Conservation (phyloP, 2,888 invertebrate genomes). For the Carpatolechia fugitivella region DNA sequence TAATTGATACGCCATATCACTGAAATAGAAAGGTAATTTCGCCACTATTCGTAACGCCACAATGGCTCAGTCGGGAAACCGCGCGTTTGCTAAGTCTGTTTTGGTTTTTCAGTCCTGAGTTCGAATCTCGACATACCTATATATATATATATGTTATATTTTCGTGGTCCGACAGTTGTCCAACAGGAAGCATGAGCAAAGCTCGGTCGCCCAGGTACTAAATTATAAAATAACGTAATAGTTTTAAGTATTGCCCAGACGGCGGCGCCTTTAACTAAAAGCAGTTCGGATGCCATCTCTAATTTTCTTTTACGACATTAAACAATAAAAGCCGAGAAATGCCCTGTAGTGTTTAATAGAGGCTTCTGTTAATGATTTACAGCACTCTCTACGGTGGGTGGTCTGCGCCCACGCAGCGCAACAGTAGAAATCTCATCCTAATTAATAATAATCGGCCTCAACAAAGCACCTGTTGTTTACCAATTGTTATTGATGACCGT, state of each 20-base stretch:
- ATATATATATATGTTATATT: no score
- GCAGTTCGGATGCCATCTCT: background rate
- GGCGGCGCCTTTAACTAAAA: background rate
- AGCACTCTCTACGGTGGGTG: conserved; percentile 10
- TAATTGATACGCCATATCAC: no score
- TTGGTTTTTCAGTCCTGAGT: no score
- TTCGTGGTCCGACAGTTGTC: no score
- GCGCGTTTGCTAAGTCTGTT: no score
- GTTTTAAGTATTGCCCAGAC: background rate
- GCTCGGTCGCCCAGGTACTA: no score
- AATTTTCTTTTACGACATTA: background rate
- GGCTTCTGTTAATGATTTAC: conserved; percentile 17
- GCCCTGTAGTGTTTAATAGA: conserved; percentile 8
- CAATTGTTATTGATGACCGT: conserved; percentile 19
- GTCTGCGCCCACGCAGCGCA: conserved; percentile 10
- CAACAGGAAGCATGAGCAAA: no score
- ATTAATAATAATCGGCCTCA: conserved; percentile 18
- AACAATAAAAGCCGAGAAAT: background rate
- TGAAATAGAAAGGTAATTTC: no score
- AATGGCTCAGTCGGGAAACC: no score
- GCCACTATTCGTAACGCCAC: no score
- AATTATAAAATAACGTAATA: no score
- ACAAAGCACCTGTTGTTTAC: conserved; percentile 28
- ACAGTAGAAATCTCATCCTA: conserved; percentile 14
- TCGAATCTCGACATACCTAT: no score